Base-by-base conservation (phyloP, 2,113 vertebrate species). In the Perca flavescens region DNA sequence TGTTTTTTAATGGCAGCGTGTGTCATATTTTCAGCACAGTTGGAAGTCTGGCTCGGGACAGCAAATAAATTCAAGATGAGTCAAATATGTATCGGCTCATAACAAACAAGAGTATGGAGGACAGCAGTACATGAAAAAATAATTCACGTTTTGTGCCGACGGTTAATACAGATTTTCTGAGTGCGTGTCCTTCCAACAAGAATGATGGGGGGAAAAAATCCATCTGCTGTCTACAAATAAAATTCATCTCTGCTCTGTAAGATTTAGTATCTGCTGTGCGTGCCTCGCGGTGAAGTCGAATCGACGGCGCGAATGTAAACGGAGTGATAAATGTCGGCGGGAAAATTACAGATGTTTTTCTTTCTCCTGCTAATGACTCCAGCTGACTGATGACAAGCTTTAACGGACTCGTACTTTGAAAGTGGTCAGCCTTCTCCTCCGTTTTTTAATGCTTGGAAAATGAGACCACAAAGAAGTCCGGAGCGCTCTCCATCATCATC, bases 191-290 rank as follows among this genome's bases (percentile, higher is more conserved):
- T 43, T 96, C 96, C 96, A 96, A 96, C 95, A 96, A 96, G 95
- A 96, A 96, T 95, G 96, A 97, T 96, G 96, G 96, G 34, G 31
- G 31, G 2, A 40, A 40, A 96, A 97, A 98, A 97, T 97, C 96
- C 96, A 98, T 97, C 95, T 96, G 94, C 96, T 95, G 96, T 97
- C 96, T 96, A 95, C 96, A 97, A 97, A 97, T 97, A 96, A 97
- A 98, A 98, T 96, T 96, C 96, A 97, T 97, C 97, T 97, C 95
- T 96, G 96, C 97, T 97, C 96, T 96, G 97, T 96, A 96, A 96
- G 96, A 97, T 97, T 97, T 97, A 97, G 97, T 97, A 97, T 96
- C 96, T 94, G 96, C 96, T 52, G 95, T 52, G 95, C 96, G 92
- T 96, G 96, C 96, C 95, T 94, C 75, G 96, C 96, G 95, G 96